Evolutionary conservation across 2,888 invertebrate genomes (phyloP), one percentile per base, ranked within the genome.

Genomic region (Tipula helvola): DNA sequence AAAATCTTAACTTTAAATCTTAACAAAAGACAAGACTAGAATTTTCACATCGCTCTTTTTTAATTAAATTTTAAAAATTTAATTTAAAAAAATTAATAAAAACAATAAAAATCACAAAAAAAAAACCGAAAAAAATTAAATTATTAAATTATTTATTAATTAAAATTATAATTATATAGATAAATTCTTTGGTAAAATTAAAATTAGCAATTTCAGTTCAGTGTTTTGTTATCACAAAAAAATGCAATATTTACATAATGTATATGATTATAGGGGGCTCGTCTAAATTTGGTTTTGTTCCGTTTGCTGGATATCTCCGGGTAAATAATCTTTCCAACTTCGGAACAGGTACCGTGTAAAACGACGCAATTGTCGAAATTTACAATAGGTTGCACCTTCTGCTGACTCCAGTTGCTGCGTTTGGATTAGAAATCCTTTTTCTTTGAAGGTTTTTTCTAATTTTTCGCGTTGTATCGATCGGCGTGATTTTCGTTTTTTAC

Each of bases 241-340:
- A 84, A 84, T 84, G 84, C 84, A 84, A 84, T 84, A 84, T n/a
- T 5, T 16, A 39, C 16, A 84, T 39, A 39, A 36, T 83, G 8
- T 36, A 16, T 7, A 36, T 36, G 0, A 36, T 28, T 39, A 39
- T 39, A 39, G 7, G 39, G 39, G 39, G 1, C 1, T 36, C 36
- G 8, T 5, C 84, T 84, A 84, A 13, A 84, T 41, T 36, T 36
- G 84, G n/a, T 84, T 84, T 16, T 84, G 84, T 84, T 41, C 84
- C 16, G 88, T 88, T 71, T 89, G 89, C 86, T 92, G 92, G 87
- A 95, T 91, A 88, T 95, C 95, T 0, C 96, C 97, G 0, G 97
- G 97, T 52, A 98, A 93, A 90, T 98, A 97, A 90, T 97, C 97
- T 91, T 97, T 97, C 97, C 97, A 98, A 90, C 97, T 97, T 89